A percentile compares a stretch with the other conserved stretches of the same genome.
Evolutionary conservation across 2,797 vertebrate species (phyloP).

Genomic region (Pangasius sanitwongsei): DNA sequence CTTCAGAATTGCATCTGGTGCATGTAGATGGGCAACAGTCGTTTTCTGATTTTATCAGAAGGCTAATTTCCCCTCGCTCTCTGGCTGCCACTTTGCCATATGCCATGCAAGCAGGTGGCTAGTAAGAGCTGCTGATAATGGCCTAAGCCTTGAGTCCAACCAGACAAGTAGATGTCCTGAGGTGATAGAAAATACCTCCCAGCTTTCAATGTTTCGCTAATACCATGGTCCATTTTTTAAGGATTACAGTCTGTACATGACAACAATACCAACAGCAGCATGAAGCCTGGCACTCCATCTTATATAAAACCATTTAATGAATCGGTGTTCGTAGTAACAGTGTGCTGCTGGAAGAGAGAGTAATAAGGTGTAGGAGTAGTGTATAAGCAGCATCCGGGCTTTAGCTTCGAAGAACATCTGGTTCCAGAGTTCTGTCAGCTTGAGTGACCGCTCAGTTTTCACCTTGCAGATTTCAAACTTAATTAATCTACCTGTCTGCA

Average conservation of each 20-base stretch:
- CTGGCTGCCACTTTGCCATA: conserved; percentile 50
- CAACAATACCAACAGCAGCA: conserved; percentile 57
- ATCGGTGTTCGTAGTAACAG: neutral
- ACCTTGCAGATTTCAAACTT: conserved; percentile 71
- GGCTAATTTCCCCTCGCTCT: conserved; percentile 65
- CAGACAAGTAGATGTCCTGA: conserved; percentile 53
- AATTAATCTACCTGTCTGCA: conserved; percentile 73
- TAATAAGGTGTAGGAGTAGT: neutral
- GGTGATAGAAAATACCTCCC: conserved; percentile 58
- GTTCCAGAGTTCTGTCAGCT: neutral
- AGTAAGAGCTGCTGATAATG: conserved; percentile 51
- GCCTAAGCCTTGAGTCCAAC: conserved; percentile 42
- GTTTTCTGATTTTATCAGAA: conserved; percentile 63
- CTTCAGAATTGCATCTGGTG: conserved; percentile 52
- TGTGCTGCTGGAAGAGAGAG: neutral
- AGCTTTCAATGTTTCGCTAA: conserved; percentile 60
- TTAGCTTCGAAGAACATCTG: neutral
- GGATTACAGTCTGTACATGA: conserved; percentile 64
- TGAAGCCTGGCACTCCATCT: conserved; percentile 28
- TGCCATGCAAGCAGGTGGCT: conserved; percentile 34
- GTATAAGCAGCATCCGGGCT: neutral
- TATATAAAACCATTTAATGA: conserved; percentile 11
- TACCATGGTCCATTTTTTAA: conserved; percentile 62
- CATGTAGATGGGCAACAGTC: conserved; percentile 70
- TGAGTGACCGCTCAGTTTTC: conserved; percentile 72